These are phyloP conservation scores for Eutolmus rufibarbis DNA, from an alignment of 2,888 invertebrate genomes.

Conservation along the genomic window DNA sequence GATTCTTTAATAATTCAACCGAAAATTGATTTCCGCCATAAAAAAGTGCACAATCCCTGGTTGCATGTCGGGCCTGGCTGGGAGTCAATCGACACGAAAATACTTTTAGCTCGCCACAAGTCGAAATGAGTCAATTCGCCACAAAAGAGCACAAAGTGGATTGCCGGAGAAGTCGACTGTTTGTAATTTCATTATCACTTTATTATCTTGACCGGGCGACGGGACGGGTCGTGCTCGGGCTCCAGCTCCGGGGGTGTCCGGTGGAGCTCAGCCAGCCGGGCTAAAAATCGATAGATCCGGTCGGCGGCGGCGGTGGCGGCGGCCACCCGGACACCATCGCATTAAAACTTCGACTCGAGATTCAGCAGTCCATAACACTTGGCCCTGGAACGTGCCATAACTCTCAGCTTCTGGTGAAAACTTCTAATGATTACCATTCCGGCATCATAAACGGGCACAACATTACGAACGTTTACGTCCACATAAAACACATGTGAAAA, in stretches of 20 bases:
- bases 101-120: neutral
- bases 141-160: neutral
- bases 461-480: conserved; percentile 6
- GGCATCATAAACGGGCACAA: conserved; percentile 25
- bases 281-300: neutral
- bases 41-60: neutral
- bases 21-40: neutral
- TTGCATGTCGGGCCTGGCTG: neutral
- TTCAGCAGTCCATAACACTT: conserved; percentile 30
- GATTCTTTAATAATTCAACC: neutral
- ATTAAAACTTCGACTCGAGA: neutral
- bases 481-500: conserved; percentile 35
- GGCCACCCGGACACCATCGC: neutral
- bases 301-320: neutral
- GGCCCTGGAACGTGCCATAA: conserved; percentile 27
- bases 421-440: conserved; percentile 36
- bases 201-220: neutral
- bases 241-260: neutral
- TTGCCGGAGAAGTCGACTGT: neutral
- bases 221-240: neutral
- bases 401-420: conserved; percentile 22
- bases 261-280: neutral
- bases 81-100: neutral
- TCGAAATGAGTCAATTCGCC: neutral
- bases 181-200: neutral